Percentiles rank a stretch among this genome's conserved stretches.
phyloP scores from a whole-genome alignment of 2,113 vertebrate genomes.

The Vimba vimba region DNA sequence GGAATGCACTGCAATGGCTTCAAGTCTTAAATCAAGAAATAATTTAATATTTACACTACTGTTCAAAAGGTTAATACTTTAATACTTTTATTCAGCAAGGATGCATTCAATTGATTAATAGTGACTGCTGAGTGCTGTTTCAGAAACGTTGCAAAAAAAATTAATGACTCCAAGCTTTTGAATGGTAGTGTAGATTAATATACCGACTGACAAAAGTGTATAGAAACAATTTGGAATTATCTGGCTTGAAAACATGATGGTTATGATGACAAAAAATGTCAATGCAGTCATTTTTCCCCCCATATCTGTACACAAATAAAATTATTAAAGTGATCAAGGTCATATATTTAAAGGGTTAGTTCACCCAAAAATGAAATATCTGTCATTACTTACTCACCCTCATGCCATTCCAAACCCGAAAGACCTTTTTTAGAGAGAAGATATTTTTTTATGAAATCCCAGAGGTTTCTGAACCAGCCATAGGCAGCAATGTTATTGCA shows the following conservation, averaged over 20 bases:
- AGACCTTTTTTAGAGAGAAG: no score
- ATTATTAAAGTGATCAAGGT: neutral
- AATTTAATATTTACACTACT: neutral
- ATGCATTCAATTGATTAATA: neutral
- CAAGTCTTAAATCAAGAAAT: slow-evolving; percentile 7
- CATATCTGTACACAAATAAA: neutral
- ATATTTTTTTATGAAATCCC: no score
- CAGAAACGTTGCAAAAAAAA: neutral
- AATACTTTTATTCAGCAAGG: neutral
- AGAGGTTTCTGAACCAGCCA: no score
- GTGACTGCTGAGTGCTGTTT: neutral
- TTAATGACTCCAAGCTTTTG: neutral
- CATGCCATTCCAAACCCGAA: no score
- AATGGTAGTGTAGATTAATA: neutral
- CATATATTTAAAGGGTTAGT: no score
- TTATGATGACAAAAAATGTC: neutral
- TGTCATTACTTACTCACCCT: no score
- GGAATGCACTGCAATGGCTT: neutral
- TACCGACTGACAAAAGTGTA: neutral
- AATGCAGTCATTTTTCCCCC: no score
- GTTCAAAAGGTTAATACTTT: neutral
- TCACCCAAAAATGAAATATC: no score
- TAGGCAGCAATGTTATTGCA: no score
- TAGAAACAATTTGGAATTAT: neutral
- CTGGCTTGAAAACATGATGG: neutral